phyloP scores from a whole-genome alignment of 2,113 vertebrate genomes.

The Gnathonemus longibarbis region DNA sequence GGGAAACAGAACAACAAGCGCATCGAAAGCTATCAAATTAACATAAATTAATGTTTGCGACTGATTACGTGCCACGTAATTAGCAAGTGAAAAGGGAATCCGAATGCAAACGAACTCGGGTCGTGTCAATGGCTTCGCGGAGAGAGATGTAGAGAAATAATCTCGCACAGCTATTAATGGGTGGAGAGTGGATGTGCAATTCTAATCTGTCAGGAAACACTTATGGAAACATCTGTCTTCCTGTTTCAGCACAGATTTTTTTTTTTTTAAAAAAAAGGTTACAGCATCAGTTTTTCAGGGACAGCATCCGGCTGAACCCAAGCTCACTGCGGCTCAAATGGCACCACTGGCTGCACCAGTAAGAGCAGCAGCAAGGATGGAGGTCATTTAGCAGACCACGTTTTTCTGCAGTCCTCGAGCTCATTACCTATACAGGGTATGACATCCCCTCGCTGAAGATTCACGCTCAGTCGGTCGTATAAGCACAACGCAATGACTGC shows the following conservation, averaged over 20 bases:
- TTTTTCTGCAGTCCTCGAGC: not conserved
- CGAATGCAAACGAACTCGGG: conserved; percentile 56
- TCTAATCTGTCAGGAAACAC: not conserved
- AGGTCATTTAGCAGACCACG: not conserved
- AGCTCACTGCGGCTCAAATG: not conserved
- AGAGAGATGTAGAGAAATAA: conserved; percentile 32
- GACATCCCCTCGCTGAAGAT: not conserved
- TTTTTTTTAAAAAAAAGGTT: not conserved
- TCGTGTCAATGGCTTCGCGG: conserved; percentile 31
- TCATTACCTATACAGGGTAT: not conserved
- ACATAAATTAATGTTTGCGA: conserved; percentile 24
- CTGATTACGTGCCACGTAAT: conserved; percentile 54
- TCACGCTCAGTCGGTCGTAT: not conserved
- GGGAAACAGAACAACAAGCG: not conserved
- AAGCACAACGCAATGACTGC: not conserved
- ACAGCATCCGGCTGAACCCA: not conserved
- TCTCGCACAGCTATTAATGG: conserved; percentile 37
- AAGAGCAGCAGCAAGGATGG: not conserved
- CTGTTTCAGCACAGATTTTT: not conserved
- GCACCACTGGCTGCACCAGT: not conserved
- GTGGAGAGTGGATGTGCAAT: conserved; percentile 22
- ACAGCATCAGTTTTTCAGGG: not conserved
- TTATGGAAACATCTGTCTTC: not conserved
- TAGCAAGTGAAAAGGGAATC: conserved; percentile 61
- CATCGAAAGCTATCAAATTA: not conserved